Evolutionary conservation across 2,888 invertebrate genomes (phyloP), one percentile per base, ranked within the genome.

Genomic region (Mayetiola destructor): DNA sequence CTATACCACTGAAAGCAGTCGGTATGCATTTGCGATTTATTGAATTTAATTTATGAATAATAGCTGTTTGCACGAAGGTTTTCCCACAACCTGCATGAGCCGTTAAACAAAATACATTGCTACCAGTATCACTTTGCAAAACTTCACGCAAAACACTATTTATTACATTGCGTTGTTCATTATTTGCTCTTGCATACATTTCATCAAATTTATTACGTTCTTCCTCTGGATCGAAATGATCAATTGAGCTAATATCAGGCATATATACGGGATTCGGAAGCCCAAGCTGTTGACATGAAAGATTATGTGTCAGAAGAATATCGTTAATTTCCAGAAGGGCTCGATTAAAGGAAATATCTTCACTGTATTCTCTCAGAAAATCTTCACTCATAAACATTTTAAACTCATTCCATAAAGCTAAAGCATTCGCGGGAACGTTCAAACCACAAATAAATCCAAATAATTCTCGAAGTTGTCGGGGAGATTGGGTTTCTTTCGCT

Each of bases 401-500:
- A 23, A 37, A 58, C 16, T 36, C 23, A 29, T 29, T 36, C 57
- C 53, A 57, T 29, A 57, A 53, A 23, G 35, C 36, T 32, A 57
- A 36, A 5, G 52, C 32, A 52, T 57, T 42, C 4, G 23, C 16
- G 12, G 52, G 52, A 2, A 27, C 16, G 52, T 42, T 42, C 14
- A 36, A 53, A 2, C 21, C 42, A 52, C 57, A 57, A 8, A 55
- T 55, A 18, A 42, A 48, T 20, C 32, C 36, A 40, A 58, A 58
- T 35, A 55, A 40, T 23, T 55, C n/a, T 18, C 48, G 30, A 36
- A 58, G 27, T 55, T 58, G 48, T 30, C 27, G 23, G 6, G 58
- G 40, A 18, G 29, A 68, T 70, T 48, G 39, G 23, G 35, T 55
- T 2, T 36, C n/a, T 35, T 54, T 58, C 2, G 59, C 58, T 59